Conservation (phyloP, 64 coral and sea anemone species). For the Acropora yongei region DNA sequence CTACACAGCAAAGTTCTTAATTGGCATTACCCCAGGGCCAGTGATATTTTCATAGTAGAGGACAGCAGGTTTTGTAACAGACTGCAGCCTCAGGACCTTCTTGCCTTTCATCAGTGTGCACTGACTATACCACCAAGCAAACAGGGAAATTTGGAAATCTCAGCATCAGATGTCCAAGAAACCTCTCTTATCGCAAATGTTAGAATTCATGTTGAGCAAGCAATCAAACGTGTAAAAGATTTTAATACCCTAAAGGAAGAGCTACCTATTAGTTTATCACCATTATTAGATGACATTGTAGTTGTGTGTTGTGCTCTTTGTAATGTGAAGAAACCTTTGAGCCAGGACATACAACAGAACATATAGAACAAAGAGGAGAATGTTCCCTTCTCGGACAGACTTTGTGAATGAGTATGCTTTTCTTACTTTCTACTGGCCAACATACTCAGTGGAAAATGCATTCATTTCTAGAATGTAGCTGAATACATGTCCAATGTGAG, state of each 20-base stretch:
- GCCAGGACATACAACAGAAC: conserved; percentile 46
- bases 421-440: conserved; percentile 63
- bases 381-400: too few relatives aligned
- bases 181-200: conserved; percentile 78
- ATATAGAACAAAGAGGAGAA: too few relatives aligned
- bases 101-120: conserved; percentile 70
- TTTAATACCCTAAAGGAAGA: conserved; percentile 59
- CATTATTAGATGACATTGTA: conserved; percentile 66
- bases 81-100: conserved; percentile 62
- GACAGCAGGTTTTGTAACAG: too few relatives aligned
- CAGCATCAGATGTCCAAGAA: conserved; percentile 29
- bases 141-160: conserved; percentile 61
- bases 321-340: too few relatives aligned
- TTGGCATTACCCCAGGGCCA: conserved; percentile 67
- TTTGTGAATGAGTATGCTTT: too few relatives aligned
- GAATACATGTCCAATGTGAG: conserved; percentile 54
- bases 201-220: conserved; percentile 73
- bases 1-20: conserved; percentile 52
- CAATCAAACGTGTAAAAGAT: conserved; percentile 72
- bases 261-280: conserved; percentile 57
- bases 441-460: conserved; percentile 66
- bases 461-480: conserved; percentile 59
- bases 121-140: conserved; percentile 68
- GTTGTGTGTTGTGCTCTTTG: conserved; percentile 63
- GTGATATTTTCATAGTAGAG: conserved; percentile 57